Percentiles rank a stretch among this genome's conserved stretches.
Conservation (phyloP, 2,113 vertebrate species). For the Talpa occidentalis region DNA sequence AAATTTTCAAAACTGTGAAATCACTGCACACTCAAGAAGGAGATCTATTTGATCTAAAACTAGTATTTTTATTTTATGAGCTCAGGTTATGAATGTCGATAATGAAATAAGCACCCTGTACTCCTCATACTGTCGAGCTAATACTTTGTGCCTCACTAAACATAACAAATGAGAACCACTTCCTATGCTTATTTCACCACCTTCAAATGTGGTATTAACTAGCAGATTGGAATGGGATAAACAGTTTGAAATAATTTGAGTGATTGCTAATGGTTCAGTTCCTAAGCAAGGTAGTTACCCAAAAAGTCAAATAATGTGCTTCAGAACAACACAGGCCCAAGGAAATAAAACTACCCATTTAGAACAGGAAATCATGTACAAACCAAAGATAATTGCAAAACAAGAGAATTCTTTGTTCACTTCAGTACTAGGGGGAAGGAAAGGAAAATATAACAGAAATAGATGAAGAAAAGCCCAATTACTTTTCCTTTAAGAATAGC, state of each 20-base stretch:
- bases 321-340: background rate
- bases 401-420: background rate
- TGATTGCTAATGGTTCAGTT: background rate
- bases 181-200: background rate
- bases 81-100: background rate
- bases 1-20: background rate
- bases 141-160: background rate
- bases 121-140: background rate
- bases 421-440: background rate
- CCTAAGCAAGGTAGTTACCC: background rate
- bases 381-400: background rate
- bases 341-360: background rate
- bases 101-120: background rate
- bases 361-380: background rate
- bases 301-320: background rate
- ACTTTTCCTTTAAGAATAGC: constrained; percentile 22
- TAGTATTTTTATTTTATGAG: background rate
- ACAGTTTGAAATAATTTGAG: background rate
- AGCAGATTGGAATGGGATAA: background rate
- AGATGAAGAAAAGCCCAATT: background rate
- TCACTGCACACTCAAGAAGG: constrained; percentile 15
- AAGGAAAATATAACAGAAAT: background rate
- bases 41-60: background rate
- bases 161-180: background rate
- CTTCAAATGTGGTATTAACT: background rate